Evolutionary conservation across 2,797 vertebrate species (phyloP), one percentile per base, ranked within the genome.

Genomic region (Podargus strigoides): DNA sequence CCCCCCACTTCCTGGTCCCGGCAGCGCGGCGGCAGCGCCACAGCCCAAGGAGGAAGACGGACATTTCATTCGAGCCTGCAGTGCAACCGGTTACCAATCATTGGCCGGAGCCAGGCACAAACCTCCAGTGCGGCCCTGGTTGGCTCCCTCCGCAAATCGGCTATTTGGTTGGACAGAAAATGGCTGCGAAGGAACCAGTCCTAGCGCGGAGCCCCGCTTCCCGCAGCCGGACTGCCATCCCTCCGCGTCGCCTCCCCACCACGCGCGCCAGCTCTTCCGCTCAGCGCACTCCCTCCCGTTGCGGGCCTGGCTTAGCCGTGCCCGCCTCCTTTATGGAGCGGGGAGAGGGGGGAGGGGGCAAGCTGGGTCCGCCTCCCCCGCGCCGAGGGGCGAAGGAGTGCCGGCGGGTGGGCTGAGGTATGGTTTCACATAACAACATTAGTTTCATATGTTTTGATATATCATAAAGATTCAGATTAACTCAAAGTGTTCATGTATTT

Each of bases 91-190:
- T 98, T 99, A 98, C 98, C 98, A 98, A 99, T 99, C 99, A 99
- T 99, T 99, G 99, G 99, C 99, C 99, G 98, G 98, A 99, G 99
- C 98, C 98, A 98, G 98, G 97, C 98, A 99, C 99, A 98, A 98
- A 99, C 99, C 99, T 99, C 98, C 98, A 98, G 98, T 99, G 98
- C 98, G 98, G 98, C 98, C 99, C 99, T 99, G 99, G 99, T 99
- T 99, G 99, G 99, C 98, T 99, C 98, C 98, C 98, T 98, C 98
- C 98, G 98, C 98, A 97, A 99, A 98, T 98, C 98, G 98, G 99
- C 98, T 98, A 99, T 99, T 98, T 99, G 99, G 99, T 99, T 99
- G 99, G 99, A 99, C 99, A 98, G 99, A 99, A 99, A 99, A 99
- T 99, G 98, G 98, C 99, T 99, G 99, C 99, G 98, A 98, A 99